Percentiles rank a stretch among this genome's conserved stretches.
phyloP scores from a whole-genome alignment of 1,140 invertebrate genomes.

The Tetragnatha versicolor region DNA sequence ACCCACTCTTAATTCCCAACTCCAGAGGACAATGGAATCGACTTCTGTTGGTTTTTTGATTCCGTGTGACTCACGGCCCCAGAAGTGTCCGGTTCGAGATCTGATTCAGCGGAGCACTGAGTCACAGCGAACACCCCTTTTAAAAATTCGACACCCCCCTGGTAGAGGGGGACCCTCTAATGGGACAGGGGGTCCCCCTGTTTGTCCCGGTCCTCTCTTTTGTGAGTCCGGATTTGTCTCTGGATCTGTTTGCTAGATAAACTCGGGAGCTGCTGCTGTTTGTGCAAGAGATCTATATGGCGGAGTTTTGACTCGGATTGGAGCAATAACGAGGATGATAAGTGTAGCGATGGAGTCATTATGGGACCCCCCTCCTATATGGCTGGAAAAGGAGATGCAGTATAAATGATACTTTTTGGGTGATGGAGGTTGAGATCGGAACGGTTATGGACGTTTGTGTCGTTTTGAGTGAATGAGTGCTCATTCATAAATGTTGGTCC shows the following conservation, averaged over 20 bases:
- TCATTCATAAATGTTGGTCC: too few relatives aligned
- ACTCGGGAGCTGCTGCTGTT: constrained; percentile 29
- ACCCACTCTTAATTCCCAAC: constrained; percentile 2
- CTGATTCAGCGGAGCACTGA: constrained; percentile 41
- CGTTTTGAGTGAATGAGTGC: too few relatives aligned
- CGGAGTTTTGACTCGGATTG: constrained; percentile 21
- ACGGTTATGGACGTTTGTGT: too few relatives aligned
- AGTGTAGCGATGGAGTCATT: too few relatives aligned
- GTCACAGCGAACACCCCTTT: constrained; percentile 23
- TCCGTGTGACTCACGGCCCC: constrained; percentile 37
- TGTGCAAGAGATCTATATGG: constrained; percentile 24
- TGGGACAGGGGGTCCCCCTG: not conserved
- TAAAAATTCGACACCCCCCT: constrained; percentile 31
- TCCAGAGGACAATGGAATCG: constrained; percentile 13
- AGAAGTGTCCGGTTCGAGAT: constrained; percentile 37
- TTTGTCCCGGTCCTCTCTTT: constrained; percentile 4
- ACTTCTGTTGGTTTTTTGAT: constrained; percentile 32
- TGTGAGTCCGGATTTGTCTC: constrained; percentile 9
- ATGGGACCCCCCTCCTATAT: too few relatives aligned
- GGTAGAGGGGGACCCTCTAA: not conserved
- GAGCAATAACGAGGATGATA: constrained; percentile 3
- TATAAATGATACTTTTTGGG: too few relatives aligned
- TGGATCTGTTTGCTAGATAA: constrained; percentile 41
- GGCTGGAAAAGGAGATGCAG: too few relatives aligned
- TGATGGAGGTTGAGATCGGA: too few relatives aligned